Conservation (phyloP, 2,888 invertebrate genomes). For the Hyppa rectilinea region DNA sequence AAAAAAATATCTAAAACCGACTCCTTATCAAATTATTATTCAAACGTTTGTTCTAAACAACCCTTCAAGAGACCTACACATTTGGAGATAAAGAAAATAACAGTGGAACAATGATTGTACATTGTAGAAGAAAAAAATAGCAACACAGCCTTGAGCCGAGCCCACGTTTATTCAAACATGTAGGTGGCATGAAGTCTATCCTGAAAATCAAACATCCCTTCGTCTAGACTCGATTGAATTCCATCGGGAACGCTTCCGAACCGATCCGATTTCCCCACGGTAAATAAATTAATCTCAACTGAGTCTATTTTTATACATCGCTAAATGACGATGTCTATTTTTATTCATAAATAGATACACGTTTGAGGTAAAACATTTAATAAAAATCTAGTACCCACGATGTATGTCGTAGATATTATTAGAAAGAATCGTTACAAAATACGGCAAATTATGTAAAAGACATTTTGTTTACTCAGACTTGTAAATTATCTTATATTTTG, state of each 20-base stretch:
- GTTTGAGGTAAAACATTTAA: constrained; percentile 21
- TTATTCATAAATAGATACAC: constrained; percentile 17
- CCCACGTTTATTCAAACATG: constrained; percentile 35
- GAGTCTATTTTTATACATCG: constrained; percentile 75
- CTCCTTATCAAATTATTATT: no score
- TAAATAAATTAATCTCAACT: constrained; percentile 79
- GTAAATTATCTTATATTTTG: background rate
- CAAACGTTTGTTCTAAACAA: background rate
- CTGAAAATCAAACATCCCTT: constrained; percentile 74
- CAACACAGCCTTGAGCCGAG: constrained; percentile 17
- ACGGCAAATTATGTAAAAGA: background rate
- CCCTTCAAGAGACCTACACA: background rate
- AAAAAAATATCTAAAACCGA: background rate
- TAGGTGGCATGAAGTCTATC: constrained; percentile 55
- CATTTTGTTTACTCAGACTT: background rate
- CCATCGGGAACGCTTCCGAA: constrained; percentile 73
- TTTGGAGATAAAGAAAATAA: background rate
- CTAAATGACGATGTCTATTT: constrained; percentile 46
- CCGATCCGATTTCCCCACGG: constrained; percentile 73
- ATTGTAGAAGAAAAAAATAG: background rate
- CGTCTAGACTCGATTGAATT: constrained; percentile 79
- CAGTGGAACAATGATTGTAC: background rate
- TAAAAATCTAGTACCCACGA: constrained; percentile 7
- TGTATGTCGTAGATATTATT: background rate
- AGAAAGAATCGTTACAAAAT: background rate